Percentiles rank a stretch among this genome's conserved stretches.
These are phyloP conservation scores for Symphodus melops DNA, from an alignment of 2,113 vertebrate species.

Conservation along the genomic window DNA sequence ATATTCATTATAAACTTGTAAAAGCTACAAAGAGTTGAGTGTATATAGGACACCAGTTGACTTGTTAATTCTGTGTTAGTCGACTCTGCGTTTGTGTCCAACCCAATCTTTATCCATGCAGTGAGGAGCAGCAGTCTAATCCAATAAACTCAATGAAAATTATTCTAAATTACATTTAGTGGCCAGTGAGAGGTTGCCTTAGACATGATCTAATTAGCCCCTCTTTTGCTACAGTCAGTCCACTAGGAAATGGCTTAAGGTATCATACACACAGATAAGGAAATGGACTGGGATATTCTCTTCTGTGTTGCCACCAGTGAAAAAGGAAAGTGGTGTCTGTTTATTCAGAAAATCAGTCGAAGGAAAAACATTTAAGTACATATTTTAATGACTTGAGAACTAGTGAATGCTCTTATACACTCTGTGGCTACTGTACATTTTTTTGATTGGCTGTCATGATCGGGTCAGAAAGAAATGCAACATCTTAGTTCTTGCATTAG, in stretches of 20 bases:
- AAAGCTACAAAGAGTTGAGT: neutral
- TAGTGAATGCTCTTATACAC: no score
- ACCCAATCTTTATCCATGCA: conserved; percentile 54
- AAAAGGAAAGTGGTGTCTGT: conserved; percentile 1
- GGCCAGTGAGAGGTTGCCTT: conserved; percentile 75
- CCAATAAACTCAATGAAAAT: conserved; percentile 79
- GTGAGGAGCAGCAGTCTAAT: conserved; percentile 72
- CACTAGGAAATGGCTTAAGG: conserved; percentile 77
- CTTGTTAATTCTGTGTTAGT: conserved; percentile 45
- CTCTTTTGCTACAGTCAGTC: conserved; percentile 61
- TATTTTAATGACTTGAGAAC: neutral
- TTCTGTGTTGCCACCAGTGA: conserved; percentile 39
- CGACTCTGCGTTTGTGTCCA: conserved; percentile 29
- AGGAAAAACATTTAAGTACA: neutral
- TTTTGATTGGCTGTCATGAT: conserved; percentile 1
- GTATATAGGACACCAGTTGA: conserved; percentile 7
- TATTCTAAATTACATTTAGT: conserved; percentile 81
- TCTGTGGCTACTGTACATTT: no score
- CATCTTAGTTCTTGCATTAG: conserved; percentile 22
- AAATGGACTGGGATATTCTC: conserved; percentile 66
- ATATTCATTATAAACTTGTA: conserved; percentile 7
- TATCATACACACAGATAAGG: conserved; percentile 72
- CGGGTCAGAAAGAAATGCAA: conserved; percentile 9
- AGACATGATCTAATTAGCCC: conserved; percentile 80
- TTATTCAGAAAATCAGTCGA: conserved; percentile 23